Evolutionary conservation across 2,797 vertebrate species (phyloP).

Genomic region (Lepus townsendii): DNA sequence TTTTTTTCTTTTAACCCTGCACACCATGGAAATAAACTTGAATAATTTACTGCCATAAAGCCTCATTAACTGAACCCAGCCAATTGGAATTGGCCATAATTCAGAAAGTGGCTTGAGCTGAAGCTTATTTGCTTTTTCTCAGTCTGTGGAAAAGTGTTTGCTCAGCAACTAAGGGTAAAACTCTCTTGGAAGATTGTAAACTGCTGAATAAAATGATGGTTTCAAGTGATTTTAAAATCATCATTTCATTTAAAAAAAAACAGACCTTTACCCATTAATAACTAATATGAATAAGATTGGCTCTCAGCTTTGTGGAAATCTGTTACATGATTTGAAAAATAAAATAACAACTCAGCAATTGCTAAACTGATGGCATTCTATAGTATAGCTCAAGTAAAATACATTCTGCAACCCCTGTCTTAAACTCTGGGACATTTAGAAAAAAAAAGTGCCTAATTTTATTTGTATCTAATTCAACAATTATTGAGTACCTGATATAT

Average conservation of each 20-base stretch:
- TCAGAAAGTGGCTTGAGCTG: conserved; percentile 72
- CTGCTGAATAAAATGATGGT: conserved; percentile 59
- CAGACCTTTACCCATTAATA: conserved; percentile 51
- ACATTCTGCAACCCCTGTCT: conserved; percentile 7
- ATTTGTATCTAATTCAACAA: conserved; percentile 50
- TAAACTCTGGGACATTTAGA: conserved; percentile 17
- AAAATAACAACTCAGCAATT: conserved; percentile 47
- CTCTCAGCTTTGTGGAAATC: conserved; percentile 42
- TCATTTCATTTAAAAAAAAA: conserved; percentile 10
- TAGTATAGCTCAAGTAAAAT: conserved; percentile 51
- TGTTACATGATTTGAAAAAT: conserved; percentile 55
- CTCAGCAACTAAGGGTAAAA: conserved; percentile 67
- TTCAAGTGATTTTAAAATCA: conserved; percentile 69
- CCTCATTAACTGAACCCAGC: conserved; percentile 70
- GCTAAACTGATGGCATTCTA: conserved; percentile 43
- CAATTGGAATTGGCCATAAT: conserved; percentile 70
- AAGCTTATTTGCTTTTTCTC: conserved; percentile 73
- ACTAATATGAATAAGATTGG: conserved; percentile 36
- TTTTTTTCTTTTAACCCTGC: background rate
- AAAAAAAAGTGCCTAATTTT: conserved; percentile 51
- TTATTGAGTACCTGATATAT: background rate
- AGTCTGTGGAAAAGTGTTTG: conserved; percentile 65
- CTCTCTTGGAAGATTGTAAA: conserved; percentile 68
- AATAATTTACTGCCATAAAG: conserved; percentile 75
- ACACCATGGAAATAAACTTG: conserved; percentile 68